Conservation (phyloP, 2,797 vertebrate species). For the Gadopsis bispinosus region DNA sequence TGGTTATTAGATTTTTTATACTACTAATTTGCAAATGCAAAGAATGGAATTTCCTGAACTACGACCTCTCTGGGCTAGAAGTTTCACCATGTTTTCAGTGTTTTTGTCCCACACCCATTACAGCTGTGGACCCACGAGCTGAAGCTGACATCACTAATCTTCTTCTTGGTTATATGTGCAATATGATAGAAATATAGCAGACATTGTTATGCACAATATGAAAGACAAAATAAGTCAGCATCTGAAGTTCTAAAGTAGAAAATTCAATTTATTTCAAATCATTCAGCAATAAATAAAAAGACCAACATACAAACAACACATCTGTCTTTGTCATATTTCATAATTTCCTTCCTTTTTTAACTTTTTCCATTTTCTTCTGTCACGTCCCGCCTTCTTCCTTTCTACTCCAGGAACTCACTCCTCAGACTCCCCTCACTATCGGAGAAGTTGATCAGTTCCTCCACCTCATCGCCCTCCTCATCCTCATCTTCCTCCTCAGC, state of each 20-base stretch:
- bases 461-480: constrained; percentile 61
- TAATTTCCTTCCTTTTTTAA: background rate
- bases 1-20: too few species aligned
- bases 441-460: constrained; percentile 73
- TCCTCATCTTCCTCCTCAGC: constrained; percentile 66
- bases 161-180: background rate
- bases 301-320: background rate
- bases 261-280: background rate
- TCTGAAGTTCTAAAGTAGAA: background rate
- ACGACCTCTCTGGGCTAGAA: background rate
- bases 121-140: background rate
- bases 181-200: background rate
- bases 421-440: constrained; percentile 71
- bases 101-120: background rate
- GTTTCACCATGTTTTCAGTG: background rate
- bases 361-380: background rate
- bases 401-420: constrained; percentile 72
- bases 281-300: background rate
- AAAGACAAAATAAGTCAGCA: constrained; percentile 5
- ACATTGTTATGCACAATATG: background rate
- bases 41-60: too few species aligned
- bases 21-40: too few species aligned
- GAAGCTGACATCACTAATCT: background rate
- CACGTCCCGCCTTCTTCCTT: background rate
- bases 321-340: background rate